Evolutionary conservation across 2,888 invertebrate species (phyloP).

Genomic region (Choristoneura rosaceana): DNA sequence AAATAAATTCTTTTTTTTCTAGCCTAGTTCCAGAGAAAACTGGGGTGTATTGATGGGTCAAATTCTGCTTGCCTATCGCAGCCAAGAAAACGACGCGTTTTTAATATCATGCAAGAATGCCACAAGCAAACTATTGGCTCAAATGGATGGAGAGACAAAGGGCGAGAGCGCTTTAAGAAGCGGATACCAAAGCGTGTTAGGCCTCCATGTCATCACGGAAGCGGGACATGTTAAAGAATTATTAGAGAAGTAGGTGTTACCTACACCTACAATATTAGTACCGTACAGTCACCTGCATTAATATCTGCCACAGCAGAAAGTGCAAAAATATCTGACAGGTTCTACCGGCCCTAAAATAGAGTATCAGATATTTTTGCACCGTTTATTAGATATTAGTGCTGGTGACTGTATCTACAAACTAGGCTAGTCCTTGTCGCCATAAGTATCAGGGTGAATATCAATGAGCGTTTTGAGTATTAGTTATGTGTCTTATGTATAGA

Average conservation of each 20-base stretch:
- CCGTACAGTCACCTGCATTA: no score
- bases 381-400: no score
- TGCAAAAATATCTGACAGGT: no score
- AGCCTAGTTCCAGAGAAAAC: slow-evolving; percentile 80
- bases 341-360: no score
- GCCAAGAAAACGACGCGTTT: slow-evolving; percentile 67
- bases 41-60: slow-evolving; percentile 93
- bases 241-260: slow-evolving; percentile 63
- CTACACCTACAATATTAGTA: no score
- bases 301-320: no score
- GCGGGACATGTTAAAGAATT: slow-evolving; percentile 71
- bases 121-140: slow-evolving; percentile 62
- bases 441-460: no score
- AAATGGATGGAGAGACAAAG: slow-evolving; percentile 73
- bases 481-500: no score
- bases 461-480: no score
- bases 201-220: slow-evolving; percentile 77
- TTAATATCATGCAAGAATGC: slow-evolving; percentile 72
- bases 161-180: slow-evolving; percentile 75
- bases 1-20: slow-evolving; percentile 35
- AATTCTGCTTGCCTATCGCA: slow-evolving; percentile 86
- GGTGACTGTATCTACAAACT: no score
- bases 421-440: no score
- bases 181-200: slow-evolving; percentile 77
- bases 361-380: no score